Conservation (phyloP, 2,888 invertebrate genomes). For the Caenorhabditis sp. region DNA sequence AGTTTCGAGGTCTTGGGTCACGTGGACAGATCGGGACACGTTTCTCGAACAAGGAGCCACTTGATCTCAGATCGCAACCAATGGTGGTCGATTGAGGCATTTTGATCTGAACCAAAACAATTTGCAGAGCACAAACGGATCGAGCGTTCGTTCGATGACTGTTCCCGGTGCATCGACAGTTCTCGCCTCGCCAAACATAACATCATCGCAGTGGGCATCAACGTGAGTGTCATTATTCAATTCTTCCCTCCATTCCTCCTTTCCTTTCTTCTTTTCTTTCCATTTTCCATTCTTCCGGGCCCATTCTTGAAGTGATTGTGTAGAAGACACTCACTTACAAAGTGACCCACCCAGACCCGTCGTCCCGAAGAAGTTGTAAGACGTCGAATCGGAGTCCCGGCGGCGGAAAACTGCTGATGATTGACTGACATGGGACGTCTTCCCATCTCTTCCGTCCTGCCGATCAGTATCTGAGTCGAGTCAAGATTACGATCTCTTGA, state of each 20-base stretch:
- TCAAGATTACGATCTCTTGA: constrained; percentile 11
- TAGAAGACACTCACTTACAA: constrained; percentile 2
- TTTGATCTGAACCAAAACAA: too few species aligned
- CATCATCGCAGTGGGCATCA: constrained; percentile 90
- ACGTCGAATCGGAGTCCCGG: constrained; percentile 1
- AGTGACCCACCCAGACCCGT: constrained; percentile 5
- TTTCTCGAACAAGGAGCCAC: constrained; percentile 10
- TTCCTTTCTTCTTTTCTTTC: neutral
- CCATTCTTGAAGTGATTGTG: neutral
- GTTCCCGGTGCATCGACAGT: constrained; percentile 91
- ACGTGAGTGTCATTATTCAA: constrained; percentile 84
- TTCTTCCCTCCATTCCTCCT: neutral
- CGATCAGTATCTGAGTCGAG: constrained; percentile 21
- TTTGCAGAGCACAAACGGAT: constrained; percentile 88
- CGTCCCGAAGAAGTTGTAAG: constrained; percentile 11
- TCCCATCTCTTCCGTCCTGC: neutral
- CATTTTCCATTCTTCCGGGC: neutral
- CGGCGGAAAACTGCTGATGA: neutral
- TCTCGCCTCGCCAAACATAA: constrained; percentile 90
- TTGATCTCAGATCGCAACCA: constrained; percentile 23
- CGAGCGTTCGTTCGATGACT: constrained; percentile 89
- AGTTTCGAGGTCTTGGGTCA: constrained; percentile 18
- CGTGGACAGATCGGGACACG: constrained; percentile 14
- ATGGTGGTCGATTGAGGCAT: neutral
- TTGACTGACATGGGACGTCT: neutral